phyloP scores from a whole-genome alignment of 2,888 invertebrate genomes.

The Limenitis camilla region DNA sequence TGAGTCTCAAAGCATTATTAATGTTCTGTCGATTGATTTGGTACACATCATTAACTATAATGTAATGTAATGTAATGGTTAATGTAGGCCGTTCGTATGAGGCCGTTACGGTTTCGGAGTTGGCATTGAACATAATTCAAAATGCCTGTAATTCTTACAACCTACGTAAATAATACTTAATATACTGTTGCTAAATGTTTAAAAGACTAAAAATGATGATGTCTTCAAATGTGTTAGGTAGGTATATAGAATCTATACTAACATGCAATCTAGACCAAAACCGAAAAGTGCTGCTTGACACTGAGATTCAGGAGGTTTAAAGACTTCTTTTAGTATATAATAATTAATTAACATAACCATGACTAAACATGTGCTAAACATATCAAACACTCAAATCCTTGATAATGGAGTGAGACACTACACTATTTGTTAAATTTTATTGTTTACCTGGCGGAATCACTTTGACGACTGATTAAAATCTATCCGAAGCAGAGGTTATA shows the following conservation, averaged over 20 bases:
- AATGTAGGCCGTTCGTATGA: conserved; percentile 21
- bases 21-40: conserved; percentile 43
- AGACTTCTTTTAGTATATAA: neutral
- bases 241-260: no score
- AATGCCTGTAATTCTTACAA: conserved; percentile 9
- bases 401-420: no score
- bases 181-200: neutral
- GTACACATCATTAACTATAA: conserved; percentile 47
- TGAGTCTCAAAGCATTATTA: conserved; percentile 31
- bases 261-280: no score
- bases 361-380: neutral
- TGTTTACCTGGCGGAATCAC: no score
- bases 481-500: no score
- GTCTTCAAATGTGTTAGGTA: neutral
- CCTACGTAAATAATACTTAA: neutral
- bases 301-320: no score
- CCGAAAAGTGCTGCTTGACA: no score
- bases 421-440: no score
- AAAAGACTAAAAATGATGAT: neutral
- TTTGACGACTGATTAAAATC: no score
- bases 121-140: conserved; percentile 12
- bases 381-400: neutral
- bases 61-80: conserved; percentile 43
- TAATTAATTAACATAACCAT: no score
- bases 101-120: conserved; percentile 12